Conservation (phyloP, 2,113 vertebrate genomes). For the Pteropus alecto region DNA sequence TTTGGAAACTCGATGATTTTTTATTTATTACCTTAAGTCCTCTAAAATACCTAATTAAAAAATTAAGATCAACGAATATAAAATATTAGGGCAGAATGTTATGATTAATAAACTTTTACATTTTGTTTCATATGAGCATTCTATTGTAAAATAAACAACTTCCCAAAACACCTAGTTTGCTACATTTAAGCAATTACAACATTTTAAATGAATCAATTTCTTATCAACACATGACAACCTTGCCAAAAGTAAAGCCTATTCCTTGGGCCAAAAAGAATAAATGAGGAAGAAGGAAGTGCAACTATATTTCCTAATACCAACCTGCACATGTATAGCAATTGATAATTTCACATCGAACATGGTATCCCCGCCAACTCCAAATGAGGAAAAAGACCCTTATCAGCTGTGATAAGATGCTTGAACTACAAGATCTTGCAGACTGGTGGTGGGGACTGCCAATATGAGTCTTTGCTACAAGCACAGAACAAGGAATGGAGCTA, state of each 20-base stretch:
- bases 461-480: not conserved
- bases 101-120: not conserved
- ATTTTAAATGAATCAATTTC: slow-evolving; percentile 34
- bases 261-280: not conserved
- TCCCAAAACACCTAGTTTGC: not conserved
- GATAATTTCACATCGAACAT: not conserved
- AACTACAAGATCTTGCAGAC: slow-evolving; percentile 6
- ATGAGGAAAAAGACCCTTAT: not conserved
- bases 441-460: not conserved
- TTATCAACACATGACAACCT: slow-evolving; percentile 6
- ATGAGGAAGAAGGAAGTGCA: not conserved
- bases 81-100: not conserved
- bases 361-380: not conserved
- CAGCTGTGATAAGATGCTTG: not conserved
- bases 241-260: slow-evolving; percentile 9
- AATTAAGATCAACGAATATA: not conserved
- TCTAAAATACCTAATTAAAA: not conserved
- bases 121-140: not conserved
- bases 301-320: not conserved
- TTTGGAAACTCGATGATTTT: not conserved
- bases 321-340: not conserved
- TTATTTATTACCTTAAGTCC: not conserved
- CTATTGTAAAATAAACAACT: not conserved
- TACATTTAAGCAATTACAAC: slow-evolving; percentile 24
- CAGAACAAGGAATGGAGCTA: not conserved